Conservation (phyloP, 2,113 vertebrate species). For the Siniperca knerii region DNA sequence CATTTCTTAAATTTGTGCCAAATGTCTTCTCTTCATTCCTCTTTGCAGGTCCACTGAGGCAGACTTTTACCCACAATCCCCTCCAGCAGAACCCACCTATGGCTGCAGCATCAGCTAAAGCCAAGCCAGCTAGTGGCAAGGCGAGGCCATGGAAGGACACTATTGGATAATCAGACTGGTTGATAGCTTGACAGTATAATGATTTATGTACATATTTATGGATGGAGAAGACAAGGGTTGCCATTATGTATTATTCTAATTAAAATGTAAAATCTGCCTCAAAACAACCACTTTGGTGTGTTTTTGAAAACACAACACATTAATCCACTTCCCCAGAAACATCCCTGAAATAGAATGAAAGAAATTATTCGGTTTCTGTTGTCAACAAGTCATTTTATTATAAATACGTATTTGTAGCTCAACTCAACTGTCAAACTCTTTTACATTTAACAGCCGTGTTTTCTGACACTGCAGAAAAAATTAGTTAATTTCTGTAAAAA, state of each 20-base stretch:
- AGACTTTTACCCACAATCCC: conserved; percentile 91
- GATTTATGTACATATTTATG: conserved; percentile 80
- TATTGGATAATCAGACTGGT: conserved; percentile 75
- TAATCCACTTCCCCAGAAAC: background rate
- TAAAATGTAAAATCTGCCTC: conserved; percentile 64
- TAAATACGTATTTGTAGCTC: conserved; percentile 69
- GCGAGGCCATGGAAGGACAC: conserved; percentile 88
- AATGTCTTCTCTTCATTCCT: background rate
- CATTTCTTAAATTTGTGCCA: no score
- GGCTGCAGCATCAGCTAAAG: conserved; percentile 53
- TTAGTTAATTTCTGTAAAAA: conserved; percentile 54
- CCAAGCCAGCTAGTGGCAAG: conserved; percentile 67
- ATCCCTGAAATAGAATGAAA: background rate
- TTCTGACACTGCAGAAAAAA: conserved; percentile 23
- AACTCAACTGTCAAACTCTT: conserved; percentile 1
- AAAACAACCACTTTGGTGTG: conserved; percentile 11
- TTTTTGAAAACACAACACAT: background rate
- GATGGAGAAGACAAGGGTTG: background rate
- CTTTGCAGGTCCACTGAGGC: conserved; percentile 87
- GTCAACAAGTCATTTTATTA: conserved; percentile 71
- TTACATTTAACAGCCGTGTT: conserved; percentile 28
- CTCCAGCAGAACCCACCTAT: conserved; percentile 78
- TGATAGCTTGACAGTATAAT: background rate
- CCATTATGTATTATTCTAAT: conserved; percentile 61
- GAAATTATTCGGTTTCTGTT: background rate